Evolutionary conservation across 2,888 invertebrate genomes (phyloP), one percentile per base, ranked within the genome.

Genomic region (Philopedon plagiatum): DNA sequence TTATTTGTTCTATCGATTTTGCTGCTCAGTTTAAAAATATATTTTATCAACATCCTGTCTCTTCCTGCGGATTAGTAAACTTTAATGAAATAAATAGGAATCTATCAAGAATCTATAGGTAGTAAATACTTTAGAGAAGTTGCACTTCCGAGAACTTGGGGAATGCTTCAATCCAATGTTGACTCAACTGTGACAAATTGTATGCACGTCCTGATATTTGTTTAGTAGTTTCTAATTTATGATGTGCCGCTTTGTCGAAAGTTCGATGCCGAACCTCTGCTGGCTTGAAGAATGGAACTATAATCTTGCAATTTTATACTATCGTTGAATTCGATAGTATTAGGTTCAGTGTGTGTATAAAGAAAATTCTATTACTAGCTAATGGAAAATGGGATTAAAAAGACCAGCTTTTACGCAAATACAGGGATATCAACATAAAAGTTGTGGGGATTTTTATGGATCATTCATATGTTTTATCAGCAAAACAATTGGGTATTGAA

Each of bases 161-260:
- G 23, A 49, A 49, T 26, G 49, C 49, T 19, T 49, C 49, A 13
- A 49, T 26, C 26, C 13, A 49, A 49, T 49, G 13, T 49, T 26
- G 26, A 49, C 49, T 49, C 26, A 49, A 49, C 49, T 26, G 26
- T 26, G 26, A 26, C 49, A 49, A 49, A 49, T 49, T 49, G 26
- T 49, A 49, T 49, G 49, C 49, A 7, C 49, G 49, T 49, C 26
- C 13, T 5, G 23, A 49, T 49, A 49, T 49, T 49, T 49, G 49
- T 49, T 49, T 26, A n/a, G 13, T 26, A 49, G 49, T 49, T 49
- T 49, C 49, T 26, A 49, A 49, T 49, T 49, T 49, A 26, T 49
- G 49, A 13, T 26, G n/a, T 49, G n/a, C 13, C 26, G 26, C 7
- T 49, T 26, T 8, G 13, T 26, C 2, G 49, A n/a, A 49, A 26